Conservation (phyloP, 2,113 vertebrate species). For the Ramphastos sulfuratus region DNA sequence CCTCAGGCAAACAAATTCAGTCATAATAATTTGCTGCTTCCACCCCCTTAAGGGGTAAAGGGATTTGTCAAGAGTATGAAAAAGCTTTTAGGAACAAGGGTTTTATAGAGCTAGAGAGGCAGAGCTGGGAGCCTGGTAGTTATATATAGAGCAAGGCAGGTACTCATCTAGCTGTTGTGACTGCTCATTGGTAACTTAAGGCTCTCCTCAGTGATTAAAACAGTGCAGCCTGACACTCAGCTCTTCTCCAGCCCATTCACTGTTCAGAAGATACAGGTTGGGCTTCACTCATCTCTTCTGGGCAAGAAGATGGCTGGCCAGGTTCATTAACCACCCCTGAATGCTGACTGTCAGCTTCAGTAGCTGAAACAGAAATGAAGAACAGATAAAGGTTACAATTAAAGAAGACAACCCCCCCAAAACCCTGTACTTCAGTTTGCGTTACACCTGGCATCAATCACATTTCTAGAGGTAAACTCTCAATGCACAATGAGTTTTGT, state of each 20-base stretch:
- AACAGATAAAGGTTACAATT: neutral
- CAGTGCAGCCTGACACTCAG: neutral
- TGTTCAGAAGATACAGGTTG: neutral
- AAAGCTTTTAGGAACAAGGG: neutral
- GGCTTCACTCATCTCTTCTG: slow-evolving; percentile 47
- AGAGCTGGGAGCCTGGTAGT: slow-evolving; percentile 4
- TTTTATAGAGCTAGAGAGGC: neutral
- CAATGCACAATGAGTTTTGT: neutral
- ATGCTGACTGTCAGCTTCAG: slow-evolving; percentile 53
- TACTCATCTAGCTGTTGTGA: neutral
- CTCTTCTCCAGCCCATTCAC: slow-evolving; percentile 32
- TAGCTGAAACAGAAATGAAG: slow-evolving; percentile 39
- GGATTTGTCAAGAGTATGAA: neutral
- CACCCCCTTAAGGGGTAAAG: neutral
- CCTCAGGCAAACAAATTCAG: slow-evolving; percentile 2
- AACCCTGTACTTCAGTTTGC: neutral
- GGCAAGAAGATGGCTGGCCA: slow-evolving; percentile 13
- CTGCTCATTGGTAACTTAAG: slow-evolving; percentile 3
- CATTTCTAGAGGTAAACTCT: neutral
- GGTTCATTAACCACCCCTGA: neutral
- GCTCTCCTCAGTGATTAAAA: neutral
- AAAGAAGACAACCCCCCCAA: neutral
- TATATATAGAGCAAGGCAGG: neutral
- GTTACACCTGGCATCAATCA: neutral
- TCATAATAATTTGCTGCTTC: neutral